Evolutionary conservation across 2,888 invertebrate genomes (phyloP), one percentile per base, ranked within the genome.

Genomic region (Morpho achilles): DNA sequence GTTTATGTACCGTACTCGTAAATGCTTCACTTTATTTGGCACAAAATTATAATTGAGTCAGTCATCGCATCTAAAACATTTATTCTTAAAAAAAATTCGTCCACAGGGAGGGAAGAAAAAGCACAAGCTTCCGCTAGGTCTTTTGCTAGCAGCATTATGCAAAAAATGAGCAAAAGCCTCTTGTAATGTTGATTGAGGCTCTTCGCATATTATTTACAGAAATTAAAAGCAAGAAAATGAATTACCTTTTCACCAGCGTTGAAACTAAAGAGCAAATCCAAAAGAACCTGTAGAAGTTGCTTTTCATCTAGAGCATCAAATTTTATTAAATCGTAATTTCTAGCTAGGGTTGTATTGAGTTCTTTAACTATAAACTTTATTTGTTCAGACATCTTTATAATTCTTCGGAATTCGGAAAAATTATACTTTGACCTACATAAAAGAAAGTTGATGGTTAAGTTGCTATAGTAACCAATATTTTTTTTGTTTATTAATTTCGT

Each of bases 271-370:
- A 97, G 87, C n/a, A 96, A 92, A 87, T 96, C 95, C 67, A 93
- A 93, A 23, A 96, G 84, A 63, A 96, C 89, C 88, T 96, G 97
- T 22, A 97, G 80, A 59, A 97, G 86, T 72, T 95, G 94, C 63
- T 95, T 94, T 50, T 94, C 93, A 62, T 93, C 93, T 60, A 97
- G 83, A 6, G 96, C 93, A 85, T 97, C 97, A 80, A 97, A 97
- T 67, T 95, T 95, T 72, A 97, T 96, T 62, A 97, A 84, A 74
- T 96, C 97, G 73, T 94, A 95, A 73, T 93, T 94, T 70, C 94
- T 94, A 54, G 92, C 93, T 69, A 96, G 93, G 50, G 92, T 88
- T 69, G 93, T 92, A 77, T 96, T 96, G 62, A 97, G 76, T 81
- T 95, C 95, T 62, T 92, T 92, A 50, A 97, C 94, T 63, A 94